Evolutionary conservation across 2,113 vertebrate species (phyloP), one percentile per base, ranked within the genome.

Genomic region (Balaeniceps rex): DNA sequence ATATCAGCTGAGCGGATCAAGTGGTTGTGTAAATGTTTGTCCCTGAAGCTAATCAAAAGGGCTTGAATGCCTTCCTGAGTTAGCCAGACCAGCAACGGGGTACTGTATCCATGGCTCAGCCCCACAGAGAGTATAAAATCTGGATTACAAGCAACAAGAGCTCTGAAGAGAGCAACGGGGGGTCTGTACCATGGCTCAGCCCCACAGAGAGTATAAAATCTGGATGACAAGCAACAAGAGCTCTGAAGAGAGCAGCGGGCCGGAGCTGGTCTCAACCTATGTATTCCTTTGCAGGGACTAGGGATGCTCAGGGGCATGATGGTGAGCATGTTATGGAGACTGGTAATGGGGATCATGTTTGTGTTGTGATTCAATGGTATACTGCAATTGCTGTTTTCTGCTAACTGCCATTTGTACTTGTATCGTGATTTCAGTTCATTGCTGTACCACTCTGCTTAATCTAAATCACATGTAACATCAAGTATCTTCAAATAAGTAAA

Each of bases 341-440:
- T n/a, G 42, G 65, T 23, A 36, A 33, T 4, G 13, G 44, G 19
- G 34, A 38, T 46, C 36, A 14, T 3, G 11, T 23, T 36, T 11
- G 33, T 22, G 19, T 14, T 40, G 38, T 8, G 24, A 60, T 19
- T 31, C 19, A 4, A 9, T 0, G 2, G 13, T 10, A 2, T 10
- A 33, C 60, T 46, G 44, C 34, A 12, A 13, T 7, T 23, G 52
- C 68, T 61, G 34, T 9, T 47, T 11, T 6, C 75, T 87, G 68
- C 61, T 24, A 13, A 23, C 55, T 71, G 19, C 18, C 34, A 1
- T 19, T n/a, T 42, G 26, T 51, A 13, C 31, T 6, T 8, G 24
- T 15, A 7, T n/a, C 22, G 24, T 40, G 76, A 33, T 75, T 55
- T 49, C 31, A 47, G 44, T 18, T n/a, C 25, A 2, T 4, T 14